phyloP scores from a whole-genome alignment of 2,113 vertebrate genomes.

The Himantopus leucocephalus region DNA sequence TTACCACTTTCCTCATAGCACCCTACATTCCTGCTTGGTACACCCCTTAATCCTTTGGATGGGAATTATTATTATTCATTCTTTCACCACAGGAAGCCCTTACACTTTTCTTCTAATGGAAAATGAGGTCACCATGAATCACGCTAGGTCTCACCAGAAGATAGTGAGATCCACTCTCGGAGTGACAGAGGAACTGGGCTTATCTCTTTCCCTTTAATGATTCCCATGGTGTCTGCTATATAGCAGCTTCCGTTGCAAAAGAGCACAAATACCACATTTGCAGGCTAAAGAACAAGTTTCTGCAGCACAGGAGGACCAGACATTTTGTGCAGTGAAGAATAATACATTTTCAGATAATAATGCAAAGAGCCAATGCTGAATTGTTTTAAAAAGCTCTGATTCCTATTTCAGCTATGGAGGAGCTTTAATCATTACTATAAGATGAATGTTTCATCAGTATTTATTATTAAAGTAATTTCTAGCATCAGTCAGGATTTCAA shows the following conservation, averaged over 20 bases:
- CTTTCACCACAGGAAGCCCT: background rate
- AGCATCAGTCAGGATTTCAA: background rate
- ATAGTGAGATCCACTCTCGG: background rate
- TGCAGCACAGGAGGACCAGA: background rate
- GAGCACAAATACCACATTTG: background rate
- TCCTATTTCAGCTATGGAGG: background rate
- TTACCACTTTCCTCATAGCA: background rate
- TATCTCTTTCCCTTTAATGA: background rate
- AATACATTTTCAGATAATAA: background rate
- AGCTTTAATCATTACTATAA: background rate
- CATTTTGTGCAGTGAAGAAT: background rate
- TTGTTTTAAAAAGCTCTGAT: background rate
- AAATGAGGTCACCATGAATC: background rate
- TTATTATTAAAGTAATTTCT: slow-evolving; percentile 15
- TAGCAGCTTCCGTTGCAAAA: background rate
- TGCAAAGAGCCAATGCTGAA: background rate
- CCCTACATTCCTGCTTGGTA: background rate
- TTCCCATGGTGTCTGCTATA: background rate
- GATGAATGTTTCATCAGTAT: background rate
- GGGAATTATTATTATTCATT: background rate
- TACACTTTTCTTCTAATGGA: background rate
- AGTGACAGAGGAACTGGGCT: background rate
- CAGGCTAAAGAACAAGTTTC: background rate
- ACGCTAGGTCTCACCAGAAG: background rate
- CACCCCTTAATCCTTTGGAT: background rate